Evolutionary conservation across 2,888 invertebrate species (phyloP).

Genomic region (Mythimna impura): DNA sequence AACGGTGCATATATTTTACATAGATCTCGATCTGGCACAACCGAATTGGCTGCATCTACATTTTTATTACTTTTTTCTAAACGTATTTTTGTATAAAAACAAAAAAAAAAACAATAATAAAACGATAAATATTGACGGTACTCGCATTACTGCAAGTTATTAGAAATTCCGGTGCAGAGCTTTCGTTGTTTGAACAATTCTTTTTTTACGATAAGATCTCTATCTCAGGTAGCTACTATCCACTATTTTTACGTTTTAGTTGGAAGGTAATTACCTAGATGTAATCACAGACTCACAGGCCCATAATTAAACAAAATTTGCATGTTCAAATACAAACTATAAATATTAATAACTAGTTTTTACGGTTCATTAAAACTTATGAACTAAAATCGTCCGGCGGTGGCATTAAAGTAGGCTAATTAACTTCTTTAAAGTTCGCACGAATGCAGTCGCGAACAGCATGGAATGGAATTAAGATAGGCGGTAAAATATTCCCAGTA

Average conservation of each 20-base stretch:
- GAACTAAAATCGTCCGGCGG: conserved; percentile 43
- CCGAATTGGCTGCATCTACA: conserved; percentile 79
- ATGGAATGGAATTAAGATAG: conserved; percentile 47
- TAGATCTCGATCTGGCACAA: conserved; percentile 73
- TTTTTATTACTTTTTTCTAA: conserved; percentile 77
- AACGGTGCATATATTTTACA: conserved; percentile 86
- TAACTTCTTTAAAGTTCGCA: conserved; percentile 62
- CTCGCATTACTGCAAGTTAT: conserved; percentile 42
- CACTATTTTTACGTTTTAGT: neutral
- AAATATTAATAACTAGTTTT: conserved; percentile 49
- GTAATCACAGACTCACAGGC: neutral
- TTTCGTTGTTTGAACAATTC: conserved; percentile 34
- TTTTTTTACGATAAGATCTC: conserved; percentile 11
- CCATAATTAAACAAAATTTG: conserved; percentile 22
- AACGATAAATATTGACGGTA: conserved; percentile 49
- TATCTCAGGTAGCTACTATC: neutral
- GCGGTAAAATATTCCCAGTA: conserved; percentile 51
- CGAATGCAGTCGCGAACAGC: conserved; percentile 54
- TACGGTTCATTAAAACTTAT: conserved; percentile 58
- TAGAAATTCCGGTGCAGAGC: conserved; percentile 29
- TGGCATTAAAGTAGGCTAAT: conserved; percentile 57
- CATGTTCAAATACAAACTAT: conserved; percentile 38
- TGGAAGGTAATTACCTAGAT: neutral
- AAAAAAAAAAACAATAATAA: conserved; percentile 34
- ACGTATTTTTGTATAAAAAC: conserved; percentile 35